phyloP scores from a whole-genome alignment of 2,888 invertebrate genomes.

The Folsomia candida region DNA sequence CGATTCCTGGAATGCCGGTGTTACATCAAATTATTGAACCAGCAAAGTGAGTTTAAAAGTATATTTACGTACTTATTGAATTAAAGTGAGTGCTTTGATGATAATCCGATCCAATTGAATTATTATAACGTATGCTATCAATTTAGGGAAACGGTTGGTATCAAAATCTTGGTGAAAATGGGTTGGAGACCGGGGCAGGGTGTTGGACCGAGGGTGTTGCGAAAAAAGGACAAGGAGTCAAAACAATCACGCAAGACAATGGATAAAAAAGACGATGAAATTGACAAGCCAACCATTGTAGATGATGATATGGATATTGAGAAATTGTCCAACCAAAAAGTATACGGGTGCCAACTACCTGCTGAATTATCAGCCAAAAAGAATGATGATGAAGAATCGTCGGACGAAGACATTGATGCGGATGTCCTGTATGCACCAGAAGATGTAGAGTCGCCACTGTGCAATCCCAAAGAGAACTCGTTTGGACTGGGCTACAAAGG shows the following conservation, averaged over 20 bases:
- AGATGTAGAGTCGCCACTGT: conserved; percentile 72
- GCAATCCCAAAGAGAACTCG: conserved; percentile 73
- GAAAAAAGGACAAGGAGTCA: conserved; percentile 33
- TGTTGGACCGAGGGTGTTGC: conserved; percentile 63
- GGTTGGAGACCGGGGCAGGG: conserved; percentile 92
- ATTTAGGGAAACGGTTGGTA: conserved; percentile 81
- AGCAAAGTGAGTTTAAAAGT: conserved; percentile 57
- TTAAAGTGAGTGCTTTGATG: conserved; percentile 2
- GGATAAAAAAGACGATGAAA: conserved; percentile 3
- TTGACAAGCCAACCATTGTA: conserved; percentile 6
- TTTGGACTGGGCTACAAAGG: conserved; percentile 78
- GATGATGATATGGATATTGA: conserved; percentile 1
- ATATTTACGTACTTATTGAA: neutral
- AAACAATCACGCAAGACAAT: conserved; percentile 6
- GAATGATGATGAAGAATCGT: conserved; percentile 42
- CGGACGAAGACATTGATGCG: conserved; percentile 27
- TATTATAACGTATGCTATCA: conserved; percentile 2
- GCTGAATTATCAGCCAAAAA: conserved; percentile 25
- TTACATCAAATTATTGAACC: conserved; percentile 68
- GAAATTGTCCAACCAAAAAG: conserved; percentile 31
- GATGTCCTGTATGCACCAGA: conserved; percentile 66
- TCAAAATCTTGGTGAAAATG: conserved; percentile 79
- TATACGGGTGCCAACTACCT: conserved; percentile 57
- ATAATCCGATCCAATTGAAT: neutral
- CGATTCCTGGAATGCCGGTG: conserved; percentile 67